Conservation (phyloP, 2,113 vertebrate genomes). For the Nettapus auritus region DNA sequence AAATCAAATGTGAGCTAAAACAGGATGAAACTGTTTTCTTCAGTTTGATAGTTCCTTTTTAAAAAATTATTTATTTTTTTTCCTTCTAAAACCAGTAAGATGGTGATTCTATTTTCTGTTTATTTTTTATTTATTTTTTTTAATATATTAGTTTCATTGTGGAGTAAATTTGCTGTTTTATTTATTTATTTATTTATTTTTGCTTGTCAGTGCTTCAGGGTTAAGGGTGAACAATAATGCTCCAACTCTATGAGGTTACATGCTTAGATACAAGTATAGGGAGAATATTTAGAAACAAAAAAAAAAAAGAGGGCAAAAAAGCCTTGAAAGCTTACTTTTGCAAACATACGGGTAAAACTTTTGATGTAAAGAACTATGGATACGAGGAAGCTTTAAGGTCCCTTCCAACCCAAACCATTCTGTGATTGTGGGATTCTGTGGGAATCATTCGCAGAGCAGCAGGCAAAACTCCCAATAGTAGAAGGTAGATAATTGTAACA, state of each 20-base stretch:
- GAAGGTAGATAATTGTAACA: conserved; percentile 27
- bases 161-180: neutral
- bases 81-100: neutral
- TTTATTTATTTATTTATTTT: neutral
- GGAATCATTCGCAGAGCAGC: neutral
- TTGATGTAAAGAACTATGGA: neutral
- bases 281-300: neutral
- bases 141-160: neutral
- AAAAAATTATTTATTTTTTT: neutral
- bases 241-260: neutral
- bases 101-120: neutral
- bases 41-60: neutral
- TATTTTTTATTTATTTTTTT: too few relatives aligned
- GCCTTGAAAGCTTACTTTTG: neutral
- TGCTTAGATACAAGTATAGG: neutral
- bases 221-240: neutral
- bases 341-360: neutral
- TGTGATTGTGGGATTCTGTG: too few relatives aligned
- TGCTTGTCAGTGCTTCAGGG: neutral
- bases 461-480: neutral
- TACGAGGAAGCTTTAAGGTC: neutral
- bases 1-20: neutral
- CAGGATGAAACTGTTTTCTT: neutral
- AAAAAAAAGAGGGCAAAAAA: neutral
- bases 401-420: too few relatives aligned